Conservation (phyloP, 2,113 vertebrate species). For the Redunca redunca region DNA sequence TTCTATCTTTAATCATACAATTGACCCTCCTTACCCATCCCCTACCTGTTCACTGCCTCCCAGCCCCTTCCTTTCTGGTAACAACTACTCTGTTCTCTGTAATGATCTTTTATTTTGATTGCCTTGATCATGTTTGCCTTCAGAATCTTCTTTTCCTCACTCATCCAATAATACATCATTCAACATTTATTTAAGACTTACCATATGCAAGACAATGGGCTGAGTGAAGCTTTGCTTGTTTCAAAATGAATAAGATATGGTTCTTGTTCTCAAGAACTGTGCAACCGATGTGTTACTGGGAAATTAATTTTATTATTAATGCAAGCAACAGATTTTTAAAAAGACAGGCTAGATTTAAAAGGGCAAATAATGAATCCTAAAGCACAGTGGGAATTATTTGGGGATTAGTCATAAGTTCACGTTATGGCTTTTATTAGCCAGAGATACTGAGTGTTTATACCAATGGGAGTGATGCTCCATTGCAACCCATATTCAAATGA, state of each 20-base stretch:
- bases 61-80: neutral
- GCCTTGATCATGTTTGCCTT: neutral
- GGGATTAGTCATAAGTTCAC: neutral
- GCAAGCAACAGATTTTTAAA: neutral
- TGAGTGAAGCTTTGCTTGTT: neutral
- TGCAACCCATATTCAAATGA: neutral
- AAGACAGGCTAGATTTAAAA: neutral
- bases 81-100: neutral
- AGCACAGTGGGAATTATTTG: neutral
- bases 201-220: neutral
- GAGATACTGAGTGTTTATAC: neutral
- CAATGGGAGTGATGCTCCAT: neutral
- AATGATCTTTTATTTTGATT: neutral
- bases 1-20: neutral
- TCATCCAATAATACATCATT: neutral
- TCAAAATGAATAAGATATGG: neutral
- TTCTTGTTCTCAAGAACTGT: neutral
- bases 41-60: neutral
- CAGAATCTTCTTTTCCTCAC: neutral
- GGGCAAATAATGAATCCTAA: constrained; percentile 6
- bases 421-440: neutral
- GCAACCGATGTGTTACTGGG: neutral
- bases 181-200: neutral
- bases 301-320: constrained; percentile 31
- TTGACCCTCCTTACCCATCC: neutral